Base-by-base conservation (phyloP, 2,797 vertebrate genomes). In the Tiaroga cobitis region DNA sequence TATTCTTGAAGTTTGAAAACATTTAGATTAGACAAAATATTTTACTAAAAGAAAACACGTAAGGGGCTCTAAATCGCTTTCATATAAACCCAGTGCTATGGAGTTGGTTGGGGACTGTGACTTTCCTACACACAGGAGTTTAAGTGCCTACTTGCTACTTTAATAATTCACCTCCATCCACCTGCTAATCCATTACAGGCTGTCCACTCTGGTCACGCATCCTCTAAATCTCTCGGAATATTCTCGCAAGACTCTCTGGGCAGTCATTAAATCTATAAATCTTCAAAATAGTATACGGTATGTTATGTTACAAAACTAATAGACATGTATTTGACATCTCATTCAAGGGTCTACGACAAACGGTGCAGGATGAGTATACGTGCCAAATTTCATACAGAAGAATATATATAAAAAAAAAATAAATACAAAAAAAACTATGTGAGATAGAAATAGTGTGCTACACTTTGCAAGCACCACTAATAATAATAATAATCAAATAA, bases 151-250 rank as follows among this genome's bases (percentile, higher is more conserved):
- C 26, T 15, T 67, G 59, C 39, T 21, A 32, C 77, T 80, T 74
- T 78, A 70, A 69, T 73, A 80, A 80, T 80, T 76, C 63, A 59
- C 56, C 26, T 49, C 65, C 51, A 37, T 39, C 6, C 37, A 49
- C 65, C 68, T 77, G 68, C 56, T 43, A 24, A 16, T 81, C 75
- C 29, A 74, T 63, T 70, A 81, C 56, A 87, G 67, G 43, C 29
- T 67, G 43, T 26, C 3, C 16, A 63, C 68, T 82, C 65, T 65
- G n/a, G 76, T 86, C 69, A 81, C 41, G 10, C 87, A 84, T 78
- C 24, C 9, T 78, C 34, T 68, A 46, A 81, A 75, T 72, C 54
- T 21, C 10, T 41, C 26, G 19, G 39, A 43, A 41, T 59, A 41
- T 39, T 80, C 21, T 39, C 39, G 34, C 24, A 43, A 65, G 39